Evolutionary conservation across 2,888 invertebrate species (phyloP).

Genomic region (Adelphocoris suturalis): DNA sequence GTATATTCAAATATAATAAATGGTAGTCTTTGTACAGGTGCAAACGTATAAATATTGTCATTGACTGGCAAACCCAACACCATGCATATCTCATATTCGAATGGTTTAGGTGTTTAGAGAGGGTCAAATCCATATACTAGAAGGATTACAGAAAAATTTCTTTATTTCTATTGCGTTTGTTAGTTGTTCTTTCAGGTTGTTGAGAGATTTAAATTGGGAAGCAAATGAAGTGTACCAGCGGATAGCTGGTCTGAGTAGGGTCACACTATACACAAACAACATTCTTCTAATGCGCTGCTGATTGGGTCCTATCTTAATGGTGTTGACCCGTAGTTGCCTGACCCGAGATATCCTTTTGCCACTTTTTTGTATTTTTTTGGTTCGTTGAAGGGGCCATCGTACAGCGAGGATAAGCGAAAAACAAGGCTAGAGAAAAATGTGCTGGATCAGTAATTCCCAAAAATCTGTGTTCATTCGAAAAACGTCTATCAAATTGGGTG

Average conservation of each 20-base stretch:
- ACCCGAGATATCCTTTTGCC: conserved; percentile 25
- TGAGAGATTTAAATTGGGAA: background rate
- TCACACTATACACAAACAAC: background rate
- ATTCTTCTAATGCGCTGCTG: background rate
- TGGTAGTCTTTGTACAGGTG: too few relatives aligned
- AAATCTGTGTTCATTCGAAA: too few relatives aligned
- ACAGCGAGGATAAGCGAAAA: background rate
- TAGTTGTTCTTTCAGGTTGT: background rate
- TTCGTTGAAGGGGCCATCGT: background rate
- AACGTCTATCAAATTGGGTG: too few relatives aligned
- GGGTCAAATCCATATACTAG: too few relatives aligned
- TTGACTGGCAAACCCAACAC: too few relatives aligned
- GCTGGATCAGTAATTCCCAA: background rate
- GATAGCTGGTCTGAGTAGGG: background rate
- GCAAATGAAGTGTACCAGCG: background rate
- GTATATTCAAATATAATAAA: too few relatives aligned
- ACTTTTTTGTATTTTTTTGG: background rate
- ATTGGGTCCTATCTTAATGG: background rate
- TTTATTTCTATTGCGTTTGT: background rate
- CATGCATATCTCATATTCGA: too few relatives aligned
- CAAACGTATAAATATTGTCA: too few relatives aligned
- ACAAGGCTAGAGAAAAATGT: background rate
- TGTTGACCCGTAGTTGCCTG: background rate
- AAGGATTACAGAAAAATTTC: too few relatives aligned
- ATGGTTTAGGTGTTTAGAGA: too few relatives aligned